A percentile compares a stretch with the other conserved stretches of the same genome.
phyloP scores from a whole-genome alignment of 2,888 invertebrate genomes.

The Polydesmus complanatus region DNA sequence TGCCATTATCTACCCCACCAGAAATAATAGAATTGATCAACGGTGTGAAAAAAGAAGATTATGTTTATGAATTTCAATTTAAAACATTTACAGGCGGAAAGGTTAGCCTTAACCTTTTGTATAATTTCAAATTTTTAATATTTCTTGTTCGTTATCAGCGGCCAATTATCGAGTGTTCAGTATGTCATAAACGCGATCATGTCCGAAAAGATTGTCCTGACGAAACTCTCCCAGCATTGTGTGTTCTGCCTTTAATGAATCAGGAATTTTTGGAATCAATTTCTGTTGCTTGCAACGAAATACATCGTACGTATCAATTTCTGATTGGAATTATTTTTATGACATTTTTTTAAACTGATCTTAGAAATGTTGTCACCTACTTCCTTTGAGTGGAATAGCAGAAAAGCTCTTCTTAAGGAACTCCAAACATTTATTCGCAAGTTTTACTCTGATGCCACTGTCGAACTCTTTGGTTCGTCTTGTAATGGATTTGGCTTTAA shows the following conservation, averaged over 20 bases:
- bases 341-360: background rate
- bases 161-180: constrained; percentile 32
- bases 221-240: constrained; percentile 34
- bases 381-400: constrained; percentile 20
- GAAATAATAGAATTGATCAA: constrained; percentile 14
- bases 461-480: constrained; percentile 44
- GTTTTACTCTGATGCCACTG: constrained; percentile 30
- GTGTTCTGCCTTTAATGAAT: constrained; percentile 31
- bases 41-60: constrained; percentile 22
- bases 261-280: constrained; percentile 27
- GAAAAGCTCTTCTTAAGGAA: constrained; percentile 28
- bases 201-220: constrained; percentile 37
- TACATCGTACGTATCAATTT: constrained; percentile 26
- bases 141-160: constrained; percentile 15
- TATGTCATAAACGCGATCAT: constrained; percentile 40
- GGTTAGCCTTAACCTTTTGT: no score
- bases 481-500: constrained; percentile 44
- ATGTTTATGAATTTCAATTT: constrained; percentile 27
- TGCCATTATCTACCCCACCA: background rate
- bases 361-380: constrained; percentile 5
- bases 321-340: background rate
- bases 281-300: constrained; percentile 28
- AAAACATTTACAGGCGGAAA: constrained; percentile 25
- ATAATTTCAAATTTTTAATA: background rate
- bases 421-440: constrained; percentile 30